Base-by-base conservation (phyloP, 2,797 vertebrate genomes). In the Hapalemur alaotrensis region DNA sequence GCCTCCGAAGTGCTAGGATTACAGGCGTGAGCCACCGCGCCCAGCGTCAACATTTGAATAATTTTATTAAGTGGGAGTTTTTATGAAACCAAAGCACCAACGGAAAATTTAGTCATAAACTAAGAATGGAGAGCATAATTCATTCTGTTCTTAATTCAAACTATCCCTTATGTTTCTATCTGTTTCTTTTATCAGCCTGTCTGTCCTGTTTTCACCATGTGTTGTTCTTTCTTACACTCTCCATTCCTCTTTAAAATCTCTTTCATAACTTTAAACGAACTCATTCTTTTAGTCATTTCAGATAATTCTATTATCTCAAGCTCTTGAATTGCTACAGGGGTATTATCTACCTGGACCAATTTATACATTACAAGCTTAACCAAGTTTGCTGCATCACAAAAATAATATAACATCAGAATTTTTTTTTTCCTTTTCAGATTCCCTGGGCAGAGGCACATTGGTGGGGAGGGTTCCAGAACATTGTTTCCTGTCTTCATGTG, bases 401-500 rank as follows among this genome's bases (percentile, higher is more conserved):
- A 5, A 32, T 13, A 20, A 8, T 1, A 43, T 28, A 30, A 23
- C 38, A 59, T 30, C 18, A 1, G 78, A 14, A 14, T 2, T 14
- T 17, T 4, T 7, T 59, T 12, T 46, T 35, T 59, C 52, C 48
- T 57, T 92, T 57, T 52, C 67, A 22, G 48, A 30, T 46, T 12
- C 11, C 38, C 28, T 73, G 85, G 57, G 76, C 50, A 50, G 70
- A 43, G 1, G 5, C 57, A 2, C 1, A 0, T 23, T 0, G 14
- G 35, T 7, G 4, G 35, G 75, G 32, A 15, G 3, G 17, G 22
- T 1, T 14, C 9, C 18, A 5, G 59, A n/a, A 43, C 38, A 59
- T 35, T 35, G 4, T 5, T 5, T 67, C 11, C 41, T 70, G 7
- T 43, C 67, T 65, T 46, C 11, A 1, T 0, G 4, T 1, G 46